Evolutionary conservation across 2,888 invertebrate genomes (phyloP), one percentile per base, ranked within the genome.

Genomic region (Cyclophora punctaria): DNA sequence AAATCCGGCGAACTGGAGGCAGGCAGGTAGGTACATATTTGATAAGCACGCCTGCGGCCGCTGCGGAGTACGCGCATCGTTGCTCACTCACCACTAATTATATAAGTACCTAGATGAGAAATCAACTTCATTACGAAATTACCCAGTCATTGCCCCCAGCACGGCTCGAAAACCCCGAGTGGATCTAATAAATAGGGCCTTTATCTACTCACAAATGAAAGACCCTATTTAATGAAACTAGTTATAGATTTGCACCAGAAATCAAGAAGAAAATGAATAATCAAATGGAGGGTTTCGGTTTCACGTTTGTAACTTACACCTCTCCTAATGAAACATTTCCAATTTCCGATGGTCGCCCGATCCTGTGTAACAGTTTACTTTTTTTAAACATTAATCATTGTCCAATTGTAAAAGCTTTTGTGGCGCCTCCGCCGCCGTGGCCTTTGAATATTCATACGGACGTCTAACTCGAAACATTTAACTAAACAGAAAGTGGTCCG

Each of bases 21-120:
- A 73, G 78, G 78, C 71, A 80, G 80, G 76, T 75, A 81, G 79
- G 81, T 88, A 88, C 88, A 88, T 88, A 87, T 88, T 87, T 87
- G 85, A 88, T 88, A 86, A 86, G 83, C 84, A 70, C 67, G 78
- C 75, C 70, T 71, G 72, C 75, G 76, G 74, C 71, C 66, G 63
- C 66, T 69, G 66, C 58, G 60, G 62, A 64, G 64, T 58, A 67
- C 65, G 62, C 66, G 67, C 69, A 67, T 69, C 67, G 69, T 70
- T 74, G 76, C 76, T 79, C 80, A 78, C 78, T 83, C 78, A 67
- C 75, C 66, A 75, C 78, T 85, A 85, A 85, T 86, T 85, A 84
- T 81, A 76, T 76, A 66, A 57, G 66, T 66, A 67, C 77, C 76
- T 79, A 73, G 72, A 65, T 63, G 70, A 69, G 69, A 70, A 77